Evolutionary conservation across 2,113 vertebrate species (phyloP), one percentile per base, ranked within the genome.

Genomic region (Galeopterus variegatus): DNA sequence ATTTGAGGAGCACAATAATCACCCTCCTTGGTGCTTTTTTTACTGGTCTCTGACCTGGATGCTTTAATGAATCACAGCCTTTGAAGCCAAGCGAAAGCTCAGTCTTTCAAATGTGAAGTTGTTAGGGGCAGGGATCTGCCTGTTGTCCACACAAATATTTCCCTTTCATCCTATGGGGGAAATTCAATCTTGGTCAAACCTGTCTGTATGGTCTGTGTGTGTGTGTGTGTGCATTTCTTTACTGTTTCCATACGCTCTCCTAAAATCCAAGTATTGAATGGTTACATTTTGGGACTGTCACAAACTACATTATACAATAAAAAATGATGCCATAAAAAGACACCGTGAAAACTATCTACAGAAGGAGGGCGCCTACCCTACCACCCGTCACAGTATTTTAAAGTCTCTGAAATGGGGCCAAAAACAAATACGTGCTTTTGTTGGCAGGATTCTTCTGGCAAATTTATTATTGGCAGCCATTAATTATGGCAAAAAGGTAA

Each of bases 11-110:
- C 76, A 95, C 97, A 97, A 81, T 77, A 92, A 97, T 98, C 96
- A 93, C 96, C 95, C 56, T 95, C 88, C 93, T 93, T 85, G 28
- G 41, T 93, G 90, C 93, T 98, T 97, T 97, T 84, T 97, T 96
- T 94, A 95, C 73, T 94, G 70, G 96, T 60, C 91, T 95, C 94
- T 98, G 97, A 97, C 96, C 96, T 73, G 96, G 97, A 98, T 92
- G 96, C 90, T 93, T 94, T 98, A 98, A 98, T 96, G 97, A 96
- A 97, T 94, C 97, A 93, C 88, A 92, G 84, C 54, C 91, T 92
- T 98, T 97, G 96, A 96, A 98, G 83, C 31, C 97, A 98, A 95
- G 96, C 90, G 84, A 97, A 96, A 98, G 98, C 96, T 97, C 79
- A 41, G 41, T 95, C 90, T 97, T 97, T 89, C 76, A 77, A 95